These are phyloP conservation scores for Marcusenius ussheri DNA, from an alignment of 2,113 vertebrate species.

Conservation along the genomic window DNA sequence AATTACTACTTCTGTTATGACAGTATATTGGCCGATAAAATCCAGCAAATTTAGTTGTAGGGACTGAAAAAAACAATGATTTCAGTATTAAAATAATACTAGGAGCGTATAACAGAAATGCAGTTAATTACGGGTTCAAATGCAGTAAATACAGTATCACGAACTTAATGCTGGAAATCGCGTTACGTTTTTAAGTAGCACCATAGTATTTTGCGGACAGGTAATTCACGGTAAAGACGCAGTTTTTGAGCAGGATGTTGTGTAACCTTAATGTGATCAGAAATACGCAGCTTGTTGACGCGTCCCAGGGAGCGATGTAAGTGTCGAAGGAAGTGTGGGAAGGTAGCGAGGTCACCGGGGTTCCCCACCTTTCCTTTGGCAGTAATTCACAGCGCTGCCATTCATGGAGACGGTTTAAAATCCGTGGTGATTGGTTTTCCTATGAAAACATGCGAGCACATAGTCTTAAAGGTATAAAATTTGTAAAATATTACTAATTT, in stretches of 20 bases:
- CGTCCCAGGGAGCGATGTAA: neutral
- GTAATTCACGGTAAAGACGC: neutral
- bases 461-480: neutral
- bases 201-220: neutral
- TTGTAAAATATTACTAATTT: neutral
- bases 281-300: neutral
- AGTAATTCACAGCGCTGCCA: neutral
- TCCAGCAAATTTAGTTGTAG: neutral
- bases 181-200: neutral
- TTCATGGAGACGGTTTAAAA: neutral
- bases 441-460: neutral
- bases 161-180: neutral
- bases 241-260: neutral
- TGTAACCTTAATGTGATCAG: neutral
- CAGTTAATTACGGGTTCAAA: neutral
- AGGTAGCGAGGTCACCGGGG: neutral
- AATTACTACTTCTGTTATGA: neutral
- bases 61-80: neutral
- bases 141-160: neutral
- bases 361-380: neutral
- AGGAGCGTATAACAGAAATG: neutral
- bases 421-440: neutral
- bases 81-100: neutral
- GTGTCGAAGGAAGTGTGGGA: neutral
- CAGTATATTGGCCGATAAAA: neutral